These are phyloP conservation scores for Nanorana parkeri DNA, from an alignment of 2,113 vertebrate species.

Conservation along the genomic window DNA sequence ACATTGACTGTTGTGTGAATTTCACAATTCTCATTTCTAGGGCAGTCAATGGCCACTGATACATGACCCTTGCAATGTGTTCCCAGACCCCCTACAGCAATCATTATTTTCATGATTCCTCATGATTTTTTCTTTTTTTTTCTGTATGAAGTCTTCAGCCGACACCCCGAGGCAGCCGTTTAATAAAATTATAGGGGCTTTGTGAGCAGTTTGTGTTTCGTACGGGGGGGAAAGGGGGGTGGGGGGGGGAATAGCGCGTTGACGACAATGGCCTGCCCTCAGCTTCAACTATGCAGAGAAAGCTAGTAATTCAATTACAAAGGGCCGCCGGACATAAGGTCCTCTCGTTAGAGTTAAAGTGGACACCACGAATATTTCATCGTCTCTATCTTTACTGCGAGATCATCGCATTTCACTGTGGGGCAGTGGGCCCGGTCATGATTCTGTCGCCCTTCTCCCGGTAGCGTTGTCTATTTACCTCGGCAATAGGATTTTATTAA, in stretches of 20 bases:
- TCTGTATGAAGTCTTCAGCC: not conserved
- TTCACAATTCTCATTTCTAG: conserved; percentile 6
- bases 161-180: conserved; percentile 47
- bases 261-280: conserved; percentile 14
- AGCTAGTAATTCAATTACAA: conserved; percentile 51
- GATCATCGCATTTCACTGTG: conserved; percentile 30
- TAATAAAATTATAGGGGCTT: conserved; percentile 54
- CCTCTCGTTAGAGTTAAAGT: conserved; percentile 51
- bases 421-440: conserved; percentile 16
- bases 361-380: conserved; percentile 45
- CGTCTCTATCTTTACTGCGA: conserved; percentile 26
- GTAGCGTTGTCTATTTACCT: not conserved
- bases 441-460: not conserved
- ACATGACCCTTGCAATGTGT: conserved; percentile 25
- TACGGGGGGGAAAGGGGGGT: conserved; percentile 23
- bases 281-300: conserved; percentile 19
- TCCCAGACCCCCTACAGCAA: conserved; percentile 38
- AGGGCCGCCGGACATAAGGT: conserved; percentile 48
- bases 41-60: conserved; percentile 42
- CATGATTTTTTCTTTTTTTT: conserved; percentile 15
- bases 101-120: conserved; percentile 52
- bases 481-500: not conserved
- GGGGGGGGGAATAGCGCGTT: conserved; percentile 9
- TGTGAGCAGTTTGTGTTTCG: conserved; percentile 43
- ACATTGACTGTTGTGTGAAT: conserved; percentile 34